A percentile compares a stretch with the other conserved stretches of the same genome.
Conservation (phyloP, 2,888 invertebrate species). For the Penaeus monodon region DNA sequence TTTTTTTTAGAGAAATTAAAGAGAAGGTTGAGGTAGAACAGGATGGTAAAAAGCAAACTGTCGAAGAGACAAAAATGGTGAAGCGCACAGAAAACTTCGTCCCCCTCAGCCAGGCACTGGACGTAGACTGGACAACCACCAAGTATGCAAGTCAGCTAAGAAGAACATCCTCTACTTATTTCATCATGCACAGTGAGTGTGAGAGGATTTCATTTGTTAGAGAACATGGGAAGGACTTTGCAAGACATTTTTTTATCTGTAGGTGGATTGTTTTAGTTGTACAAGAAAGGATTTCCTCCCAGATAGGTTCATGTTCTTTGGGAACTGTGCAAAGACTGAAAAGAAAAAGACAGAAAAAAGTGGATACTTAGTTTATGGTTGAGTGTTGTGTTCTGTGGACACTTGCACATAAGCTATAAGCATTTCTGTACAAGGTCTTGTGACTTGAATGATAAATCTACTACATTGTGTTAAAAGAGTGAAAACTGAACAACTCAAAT, state of each 20-base stretch:
- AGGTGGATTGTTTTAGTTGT: no score
- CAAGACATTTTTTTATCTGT: neutral
- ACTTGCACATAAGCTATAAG: no score
- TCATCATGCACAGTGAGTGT: constrained; percentile 77
- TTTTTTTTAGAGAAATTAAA: constrained; percentile 60
- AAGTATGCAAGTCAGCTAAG: constrained; percentile 76
- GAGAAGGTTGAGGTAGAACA: constrained; percentile 47
- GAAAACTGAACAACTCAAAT: no score
- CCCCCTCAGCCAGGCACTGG: constrained; percentile 78
- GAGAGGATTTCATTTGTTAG: neutral
- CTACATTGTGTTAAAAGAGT: no score
- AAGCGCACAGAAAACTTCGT: constrained; percentile 77
- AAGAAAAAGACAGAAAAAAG: no score
- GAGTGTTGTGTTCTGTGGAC: no score
- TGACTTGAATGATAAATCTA: no score
- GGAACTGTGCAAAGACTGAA: no score
- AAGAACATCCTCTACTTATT: constrained; percentile 80
- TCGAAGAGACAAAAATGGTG: constrained; percentile 75
- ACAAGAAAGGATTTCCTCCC: no score
- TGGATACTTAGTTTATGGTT: no score
- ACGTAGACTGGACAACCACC: constrained; percentile 77
- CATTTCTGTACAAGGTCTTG: no score
- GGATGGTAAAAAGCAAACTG: constrained; percentile 46
- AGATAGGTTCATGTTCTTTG: no score
- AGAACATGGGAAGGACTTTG: neutral